Evolutionary conservation across 2,113 vertebrate species (phyloP), one percentile per base, ranked within the genome.

Genomic region (Sitta europaea): DNA sequence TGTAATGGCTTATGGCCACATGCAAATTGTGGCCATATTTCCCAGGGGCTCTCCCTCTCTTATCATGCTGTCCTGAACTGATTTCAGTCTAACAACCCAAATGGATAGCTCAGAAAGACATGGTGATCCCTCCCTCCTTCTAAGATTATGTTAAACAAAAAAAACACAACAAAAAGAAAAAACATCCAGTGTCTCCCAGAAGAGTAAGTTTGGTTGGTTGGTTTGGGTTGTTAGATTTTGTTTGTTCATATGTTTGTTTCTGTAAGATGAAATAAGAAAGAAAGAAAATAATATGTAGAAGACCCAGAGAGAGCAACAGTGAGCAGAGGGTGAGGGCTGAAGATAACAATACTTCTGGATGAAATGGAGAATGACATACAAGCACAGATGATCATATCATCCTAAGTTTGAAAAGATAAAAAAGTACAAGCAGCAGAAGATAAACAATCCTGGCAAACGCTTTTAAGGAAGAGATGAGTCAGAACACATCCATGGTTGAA

Each of bases 21-120:
- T 77, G 90, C 51, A 95, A 86, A 77, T 65, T 90, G 85, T 94
- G 85, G 59, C 67, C 47, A 16, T 87, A 83, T 88, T 93, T 93
- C 68, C 74, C 40, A 51, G 36, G 38, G 75, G 75, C 58, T 57
- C 58, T 51, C 62, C 47, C 57, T 48, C 55, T 53, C 57, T 18
- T 29, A 96, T 88, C 51, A 38, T 28, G 36, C 33, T 79, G 38
- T 40, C 50, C 35, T 82, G 66, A 92, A 90, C 20, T 53, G 15
- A 61, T 65, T 92, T 90, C 76, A 76, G 42, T 12, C 43, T 62
- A 81, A 63, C 22, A 57, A 57, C 25, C 17, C 40, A 61, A 94
- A 73, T 0, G 2, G 4, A 66, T 19, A 50, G 33, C 22, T 86
- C 59, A 87, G 54, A 63, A 80, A 71, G 33, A 77, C 17, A 29